Conservation (phyloP, 1,140 invertebrate species). For the Leptinotarsa lineolata region DNA sequence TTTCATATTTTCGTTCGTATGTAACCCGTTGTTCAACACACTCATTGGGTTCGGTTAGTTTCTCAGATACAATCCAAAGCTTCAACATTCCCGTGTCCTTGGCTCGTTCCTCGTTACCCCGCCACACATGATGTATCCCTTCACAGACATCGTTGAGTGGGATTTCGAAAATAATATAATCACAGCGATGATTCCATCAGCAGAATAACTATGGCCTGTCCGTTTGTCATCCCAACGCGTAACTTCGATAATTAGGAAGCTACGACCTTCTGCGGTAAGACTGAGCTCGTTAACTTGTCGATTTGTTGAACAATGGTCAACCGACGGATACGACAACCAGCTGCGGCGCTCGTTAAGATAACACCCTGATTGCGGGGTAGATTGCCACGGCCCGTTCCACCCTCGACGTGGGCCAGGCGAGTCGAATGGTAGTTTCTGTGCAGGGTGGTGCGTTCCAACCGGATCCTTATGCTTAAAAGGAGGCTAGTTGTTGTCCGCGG, state of each 20-base stretch:
- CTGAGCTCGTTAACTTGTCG: slow-evolving; percentile 33
- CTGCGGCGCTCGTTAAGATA: slow-evolving; percentile 30
- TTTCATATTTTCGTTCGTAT: no score
- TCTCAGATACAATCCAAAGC: no score
- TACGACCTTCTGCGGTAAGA: slow-evolving; percentile 19
- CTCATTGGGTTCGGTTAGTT: no score
- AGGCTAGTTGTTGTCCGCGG: no score
- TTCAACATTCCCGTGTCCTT: no score
- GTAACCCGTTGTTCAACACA: no score
- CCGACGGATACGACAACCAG: slow-evolving; percentile 27
- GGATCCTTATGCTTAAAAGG: no score
- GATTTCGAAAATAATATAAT: not conserved
- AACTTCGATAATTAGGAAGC: slow-evolving; percentile 2
- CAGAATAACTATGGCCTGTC: not conserved
- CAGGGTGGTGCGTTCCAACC: no score
- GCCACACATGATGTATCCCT: not conserved
- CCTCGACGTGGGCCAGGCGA: not conserved
- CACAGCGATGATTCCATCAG: not conserved
- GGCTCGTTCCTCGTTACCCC: not conserved
- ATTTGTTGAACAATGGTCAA: slow-evolving; percentile 37
- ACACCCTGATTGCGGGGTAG: slow-evolving; percentile 31
- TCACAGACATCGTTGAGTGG: not conserved
- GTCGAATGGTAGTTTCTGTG: no score
- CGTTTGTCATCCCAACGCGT: no score
- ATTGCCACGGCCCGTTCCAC: slow-evolving; percentile 7